phyloP scores from a whole-genome alignment of 2,113 vertebrate species.

The Holacanthus passer region DNA sequence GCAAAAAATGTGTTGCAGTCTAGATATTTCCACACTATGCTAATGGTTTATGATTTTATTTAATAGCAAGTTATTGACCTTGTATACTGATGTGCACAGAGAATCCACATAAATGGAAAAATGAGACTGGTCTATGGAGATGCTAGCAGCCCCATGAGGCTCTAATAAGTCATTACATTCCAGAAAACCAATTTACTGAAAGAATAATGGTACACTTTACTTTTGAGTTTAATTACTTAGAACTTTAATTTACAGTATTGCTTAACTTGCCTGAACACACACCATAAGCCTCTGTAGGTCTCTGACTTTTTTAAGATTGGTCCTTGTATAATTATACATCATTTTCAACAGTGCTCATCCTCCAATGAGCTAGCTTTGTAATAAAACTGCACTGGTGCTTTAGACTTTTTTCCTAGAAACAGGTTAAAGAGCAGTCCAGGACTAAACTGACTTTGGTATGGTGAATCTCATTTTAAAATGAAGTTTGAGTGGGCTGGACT shows the following conservation, averaged over 20 bases:
- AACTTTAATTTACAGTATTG: neutral
- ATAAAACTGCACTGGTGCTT: no score
- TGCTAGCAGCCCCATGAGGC: neutral
- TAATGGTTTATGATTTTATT: no score
- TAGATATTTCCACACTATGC: no score
- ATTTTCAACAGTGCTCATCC: neutral
- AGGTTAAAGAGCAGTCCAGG: no score
- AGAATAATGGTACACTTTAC: neutral
- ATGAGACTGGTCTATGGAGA: neutral
- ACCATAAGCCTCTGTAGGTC: neutral
- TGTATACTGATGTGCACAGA: neutral
- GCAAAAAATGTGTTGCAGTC: no score
- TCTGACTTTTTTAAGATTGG: neutral
- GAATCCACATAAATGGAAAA: neutral
- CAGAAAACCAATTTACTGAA: neutral
- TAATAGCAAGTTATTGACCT: no score
- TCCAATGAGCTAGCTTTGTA: neutral
- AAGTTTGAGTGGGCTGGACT: no score
- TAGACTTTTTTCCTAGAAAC: no score
- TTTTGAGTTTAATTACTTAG: neutral
- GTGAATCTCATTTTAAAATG: no score
- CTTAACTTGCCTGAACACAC: neutral
- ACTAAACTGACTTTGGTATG: no score
- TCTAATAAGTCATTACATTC: neutral
- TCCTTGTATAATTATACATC: neutral